Base-by-base conservation (phyloP, 2,888 invertebrate species). In the Notodonta ziczac region DNA sequence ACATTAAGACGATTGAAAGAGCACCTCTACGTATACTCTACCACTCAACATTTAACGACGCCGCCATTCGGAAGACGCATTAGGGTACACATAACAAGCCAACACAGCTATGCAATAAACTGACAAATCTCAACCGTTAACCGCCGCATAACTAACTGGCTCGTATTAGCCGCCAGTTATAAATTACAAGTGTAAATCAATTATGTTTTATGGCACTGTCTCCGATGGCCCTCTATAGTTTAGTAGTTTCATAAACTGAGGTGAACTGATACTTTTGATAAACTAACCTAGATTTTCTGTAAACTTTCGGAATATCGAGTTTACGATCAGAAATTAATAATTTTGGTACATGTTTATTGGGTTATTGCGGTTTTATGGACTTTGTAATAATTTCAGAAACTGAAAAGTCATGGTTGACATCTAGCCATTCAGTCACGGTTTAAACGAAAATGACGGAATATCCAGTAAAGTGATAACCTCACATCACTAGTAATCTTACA, bases 141-240 rank as follows among this genome's bases (percentile, higher is more conserved):
- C 58, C 64, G 65, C 69, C 70, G 65, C 63, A 72, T 72, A 77
- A 74, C 72, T 75, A 75, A 75, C 73, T 67, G 68, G 64, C 59
- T 53, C 57, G 60, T 70, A 77, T 76, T 78, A 69, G 78, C 76
- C 66, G 64, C 72, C 59, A 57, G 62, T 66, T 69, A 77, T 80
- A 81, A 80, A 81, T 82, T 64, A 70, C 62, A 62, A 51, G 63
- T 62, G 67, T 72, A 78, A 79, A 80, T 81, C 82, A 82, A 80
- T 77, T 79, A 76, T 69, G 63, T 75, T 80, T 79, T 78, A 81
- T 75, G 73, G 65, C 61, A 59, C 59, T 73, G 72, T 64, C 67
- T 40, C 60, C 61, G 58, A 48, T 50, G 55, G 32, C 35, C 57
- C 61, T 61, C 60, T 61, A 55, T 60, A 65, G 60, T 66, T 62